Base-by-base conservation (phyloP, 92 coral and sea anemone genomes). In the Heteractis magnifica region DNA sequence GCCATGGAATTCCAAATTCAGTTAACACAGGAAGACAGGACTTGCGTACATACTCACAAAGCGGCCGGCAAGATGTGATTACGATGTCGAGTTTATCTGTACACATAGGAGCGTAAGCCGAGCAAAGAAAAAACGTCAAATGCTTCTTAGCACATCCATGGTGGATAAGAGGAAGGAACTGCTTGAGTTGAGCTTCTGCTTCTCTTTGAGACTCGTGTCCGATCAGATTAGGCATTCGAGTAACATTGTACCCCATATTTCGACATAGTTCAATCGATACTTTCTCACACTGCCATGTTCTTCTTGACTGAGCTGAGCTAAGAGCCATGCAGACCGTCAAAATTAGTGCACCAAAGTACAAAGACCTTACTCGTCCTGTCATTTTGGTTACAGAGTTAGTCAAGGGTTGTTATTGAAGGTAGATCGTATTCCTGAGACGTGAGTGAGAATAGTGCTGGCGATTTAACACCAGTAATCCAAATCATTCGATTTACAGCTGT, bases 21-120 rank as follows among this genome's bases (percentile, higher is more conserved):
- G 64, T 81, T 64, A 95, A 78, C 85, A 95, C 98, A 58, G 98
- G 98, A 11, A 92, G 78, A 76, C 99, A 97, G 26, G 89, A 88
- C 70, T 82, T 84, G 60, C 94, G 90, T 5, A 94, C 99, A 74
- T 92, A 87, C 52, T 97, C 99, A 83, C 99, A 97, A 84, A 97
- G 88, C 16, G 99, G 98, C 15, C 99, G 93, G 84, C 99, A 97
- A 5, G 99, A 89, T 26, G 93, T 90, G 68, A 97, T 94, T 53
- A 79, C 50, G 41, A 91, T 85, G 50, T 92, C 91, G 9, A 95
- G 85, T 81, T 90, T 89, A 3, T 93, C 89, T 0, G 95, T 90
- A 59, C 99, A 97, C 95, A 97, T 87, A 11, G 99, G 99, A 53
- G 94, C 95, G 77, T 94, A 94, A 65, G 95, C 93, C 51, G 99